These are phyloP conservation scores for Maccullochella peelii DNA, from an alignment of 2,113 vertebrate species.

Conservation along the genomic window DNA sequence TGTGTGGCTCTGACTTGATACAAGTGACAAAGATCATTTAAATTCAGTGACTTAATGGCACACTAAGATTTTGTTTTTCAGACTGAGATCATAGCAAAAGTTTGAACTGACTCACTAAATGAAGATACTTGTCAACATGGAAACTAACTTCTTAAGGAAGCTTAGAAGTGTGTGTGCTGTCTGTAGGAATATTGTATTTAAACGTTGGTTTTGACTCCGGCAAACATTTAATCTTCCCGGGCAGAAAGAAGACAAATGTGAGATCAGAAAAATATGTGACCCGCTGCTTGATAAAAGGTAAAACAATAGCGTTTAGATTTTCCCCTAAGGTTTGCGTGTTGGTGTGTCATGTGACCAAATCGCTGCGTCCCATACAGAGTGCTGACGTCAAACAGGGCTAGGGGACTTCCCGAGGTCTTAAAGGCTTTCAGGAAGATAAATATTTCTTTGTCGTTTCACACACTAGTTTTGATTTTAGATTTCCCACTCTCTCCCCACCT, in stretches of 20 bases:
- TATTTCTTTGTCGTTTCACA: slow-evolving; percentile 1
- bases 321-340: slow-evolving; percentile 11
- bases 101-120: not conserved
- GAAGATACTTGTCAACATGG: not conserved
- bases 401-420: slow-evolving; percentile 40
- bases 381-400: not conserved
- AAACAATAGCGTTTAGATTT: not conserved
- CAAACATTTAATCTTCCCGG: not conserved
- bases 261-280: not conserved
- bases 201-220: not conserved
- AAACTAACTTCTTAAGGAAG: not conserved
- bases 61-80: not conserved
- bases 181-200: not conserved
- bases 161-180: not conserved
- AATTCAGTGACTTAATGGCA: no score
- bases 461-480: not conserved
- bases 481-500: not conserved
- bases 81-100: not conserved
- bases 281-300: not conserved
- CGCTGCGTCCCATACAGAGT: not conserved
- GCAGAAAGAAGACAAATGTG: not conserved
- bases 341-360: slow-evolving; percentile 9
- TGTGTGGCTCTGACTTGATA: not conserved
- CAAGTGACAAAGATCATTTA: no score
- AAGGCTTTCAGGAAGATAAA: slow-evolving; percentile 16